Percentiles rank a stretch among this genome's conserved stretches.
Conservation (phyloP, 2,113 vertebrate species). For the Crotalus viridis region DNA sequence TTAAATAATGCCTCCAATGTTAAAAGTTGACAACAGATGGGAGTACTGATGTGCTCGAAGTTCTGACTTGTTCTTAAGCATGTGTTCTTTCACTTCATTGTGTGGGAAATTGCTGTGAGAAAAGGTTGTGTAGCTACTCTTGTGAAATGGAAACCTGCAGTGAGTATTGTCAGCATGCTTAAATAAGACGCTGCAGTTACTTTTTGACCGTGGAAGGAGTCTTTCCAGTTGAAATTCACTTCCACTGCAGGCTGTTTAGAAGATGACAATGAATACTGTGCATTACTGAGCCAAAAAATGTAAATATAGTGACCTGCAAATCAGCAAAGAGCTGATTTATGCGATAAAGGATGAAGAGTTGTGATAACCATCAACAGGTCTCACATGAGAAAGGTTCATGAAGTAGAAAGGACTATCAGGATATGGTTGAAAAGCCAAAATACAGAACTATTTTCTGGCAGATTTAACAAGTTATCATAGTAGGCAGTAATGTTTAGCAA, state of each 20-base stretch:
- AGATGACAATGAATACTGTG: not conserved
- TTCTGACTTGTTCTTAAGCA: not conserved
- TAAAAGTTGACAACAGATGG: not conserved
- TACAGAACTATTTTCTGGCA: not conserved
- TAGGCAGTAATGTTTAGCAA: not conserved
- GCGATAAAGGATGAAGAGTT: not conserved
- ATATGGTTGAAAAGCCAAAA: not conserved
- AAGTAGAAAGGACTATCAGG: not conserved
- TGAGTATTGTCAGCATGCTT: not conserved
- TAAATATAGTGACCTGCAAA: not conserved
- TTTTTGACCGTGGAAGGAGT: not conserved
- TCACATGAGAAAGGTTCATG: not conserved
- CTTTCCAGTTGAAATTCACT: not conserved
- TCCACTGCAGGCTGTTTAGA: not conserved
- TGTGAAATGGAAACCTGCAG: too few relatives aligned
- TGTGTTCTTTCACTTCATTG: too few relatives aligned
- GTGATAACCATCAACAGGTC: not conserved
- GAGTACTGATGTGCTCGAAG: not conserved
- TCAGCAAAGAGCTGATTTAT: too few relatives aligned
- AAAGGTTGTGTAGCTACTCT: too few relatives aligned
- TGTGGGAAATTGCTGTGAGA: too few relatives aligned
- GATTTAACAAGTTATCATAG: not conserved
- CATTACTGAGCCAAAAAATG: not conserved
- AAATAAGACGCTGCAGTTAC: not conserved
- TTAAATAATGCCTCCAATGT: not conserved